These are phyloP conservation scores for Cyprinus carpio DNA, from an alignment of 2,113 vertebrate genomes.

Conservation along the genomic window DNA sequence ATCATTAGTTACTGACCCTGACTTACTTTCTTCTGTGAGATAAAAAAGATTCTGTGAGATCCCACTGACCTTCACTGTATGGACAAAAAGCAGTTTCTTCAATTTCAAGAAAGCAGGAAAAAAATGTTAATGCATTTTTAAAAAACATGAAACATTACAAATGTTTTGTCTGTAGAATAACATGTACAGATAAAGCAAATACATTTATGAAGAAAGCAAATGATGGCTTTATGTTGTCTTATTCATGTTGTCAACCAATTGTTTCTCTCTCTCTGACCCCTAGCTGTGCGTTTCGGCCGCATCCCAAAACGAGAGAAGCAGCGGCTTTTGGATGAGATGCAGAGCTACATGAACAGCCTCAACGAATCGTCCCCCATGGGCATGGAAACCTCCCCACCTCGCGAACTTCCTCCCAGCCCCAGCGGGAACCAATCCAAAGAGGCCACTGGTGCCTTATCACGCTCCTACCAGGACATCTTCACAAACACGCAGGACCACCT, in stretches of 20 bases:
- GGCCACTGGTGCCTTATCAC: slow-evolving; percentile 74
- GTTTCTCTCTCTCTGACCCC: slow-evolving; percentile 53
- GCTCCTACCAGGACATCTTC: slow-evolving; percentile 76
- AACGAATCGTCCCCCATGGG: slow-evolving; percentile 72
- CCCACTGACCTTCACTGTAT: no score
- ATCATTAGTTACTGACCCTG: background rate
- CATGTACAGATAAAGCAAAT: background rate
- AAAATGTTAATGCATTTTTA: background rate
- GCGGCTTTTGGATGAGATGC: slow-evolving; percentile 81
- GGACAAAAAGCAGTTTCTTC: no score
- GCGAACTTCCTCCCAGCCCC: slow-evolving; percentile 59
- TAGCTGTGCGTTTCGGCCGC: slow-evolving; percentile 81
- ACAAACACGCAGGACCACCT: slow-evolving; percentile 64
- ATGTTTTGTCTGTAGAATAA: background rate
- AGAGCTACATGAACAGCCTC: slow-evolving; percentile 82
- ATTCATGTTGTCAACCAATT: background rate
- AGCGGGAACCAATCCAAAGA: slow-evolving; percentile 72
- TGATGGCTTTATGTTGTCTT: background rate
- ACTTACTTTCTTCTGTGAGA: background rate
- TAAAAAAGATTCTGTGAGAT: background rate
- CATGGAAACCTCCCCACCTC: slow-evolving; percentile 64
- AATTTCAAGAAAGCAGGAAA: background rate
- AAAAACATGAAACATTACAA: background rate
- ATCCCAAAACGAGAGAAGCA: slow-evolving; percentile 83
- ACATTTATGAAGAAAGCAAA: background rate